A percentile compares a stretch with the other conserved stretches of the same genome.
These are phyloP conservation scores for Cynocephalus volans DNA, from an alignment of 2,113 vertebrate species.

Conservation along the genomic window DNA sequence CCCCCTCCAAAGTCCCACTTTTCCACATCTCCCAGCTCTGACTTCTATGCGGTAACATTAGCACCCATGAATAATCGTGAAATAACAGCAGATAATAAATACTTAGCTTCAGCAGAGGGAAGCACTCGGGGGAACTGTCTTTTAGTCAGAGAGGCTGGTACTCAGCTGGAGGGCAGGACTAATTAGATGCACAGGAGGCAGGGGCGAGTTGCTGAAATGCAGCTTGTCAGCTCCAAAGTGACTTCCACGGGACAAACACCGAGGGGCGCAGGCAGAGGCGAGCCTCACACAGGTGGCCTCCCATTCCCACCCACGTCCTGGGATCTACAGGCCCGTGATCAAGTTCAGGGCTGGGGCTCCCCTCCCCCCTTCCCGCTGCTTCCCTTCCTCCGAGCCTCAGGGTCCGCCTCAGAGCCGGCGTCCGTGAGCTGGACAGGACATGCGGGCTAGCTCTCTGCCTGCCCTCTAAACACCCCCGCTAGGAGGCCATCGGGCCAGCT, in stretches of 20 bases:
- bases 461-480: not conserved
- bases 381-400: not conserved
- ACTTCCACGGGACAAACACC: constrained; percentile 81
- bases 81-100: constrained; percentile 86
- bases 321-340: constrained; percentile 67
- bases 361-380: not conserved
- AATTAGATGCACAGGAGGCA: constrained; percentile 83
- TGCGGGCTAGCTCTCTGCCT: rapidly evolving
- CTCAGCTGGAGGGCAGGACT: constrained; percentile 86
- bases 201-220: constrained; percentile 85
- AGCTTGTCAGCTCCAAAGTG: constrained; percentile 85
- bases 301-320: constrained; percentile 79
- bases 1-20: constrained; percentile 28
- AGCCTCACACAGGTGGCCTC: constrained; percentile 78
- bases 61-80: constrained; percentile 84
- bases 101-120: constrained; percentile 88
- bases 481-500: not conserved
- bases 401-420: not conserved
- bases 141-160: constrained; percentile 85
- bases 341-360: constrained; percentile 71
- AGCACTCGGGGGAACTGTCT: constrained; percentile 83
- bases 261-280: rapidly evolving
- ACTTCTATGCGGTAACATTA: constrained; percentile 80
- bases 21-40: constrained; percentile 70
- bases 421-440: rapidly evolving